Evolutionary conservation across 1,140 invertebrate species (phyloP), one percentile per base, ranked within the genome.

Genomic region (Neodiprion pinetum): DNA sequence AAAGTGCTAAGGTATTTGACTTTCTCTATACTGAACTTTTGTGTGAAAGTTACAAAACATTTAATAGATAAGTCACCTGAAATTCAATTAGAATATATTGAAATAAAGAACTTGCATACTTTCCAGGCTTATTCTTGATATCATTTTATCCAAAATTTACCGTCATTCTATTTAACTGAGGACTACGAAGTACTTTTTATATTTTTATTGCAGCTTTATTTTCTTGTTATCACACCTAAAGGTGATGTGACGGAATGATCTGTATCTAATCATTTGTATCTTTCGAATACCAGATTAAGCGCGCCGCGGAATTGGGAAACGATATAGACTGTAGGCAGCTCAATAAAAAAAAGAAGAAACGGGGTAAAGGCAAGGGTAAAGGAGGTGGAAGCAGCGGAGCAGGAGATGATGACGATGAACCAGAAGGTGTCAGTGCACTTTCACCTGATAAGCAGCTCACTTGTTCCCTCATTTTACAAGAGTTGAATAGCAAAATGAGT

Each of bases 401-500:
- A 53, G 88, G 88, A 48, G 91, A 91, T 75, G 90, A 91, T 14
- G 90, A 91, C 14, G 90, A 91, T 74, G 90, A 91, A 80, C 90
- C 89, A 81, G 90, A 91, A 74, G 84, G 88, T 10, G 86, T 90
- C 7, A 87, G 85, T 76, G 85, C 87, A 75, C 80, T 91, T 70
- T 87, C 88, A 50, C 87, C 88, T 17, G 90, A 91, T 76, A 91
- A 91, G 78, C 90, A 90, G 75, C 82, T 89, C 53, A 90, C 90
- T 11, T 92, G 89, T 80, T 88, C 90, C 5, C 88, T 93, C 11
- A 93, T 95, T 80, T 84, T 95, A n/a, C 90, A 91, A 72, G 93
- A 94, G 84, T 88, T 95, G 40, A 94, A 95, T 81, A 90, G 93
- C 66, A 94, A 94, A 87, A 91, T 94, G 89, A 84, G 88, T 40